Percentiles rank a stretch among this genome's conserved stretches.
phyloP scores from a whole-genome alignment of 30 jellyfish, hydroid and myxozoan genomes.

The Hydractinia symbiolongicarpus region DNA sequence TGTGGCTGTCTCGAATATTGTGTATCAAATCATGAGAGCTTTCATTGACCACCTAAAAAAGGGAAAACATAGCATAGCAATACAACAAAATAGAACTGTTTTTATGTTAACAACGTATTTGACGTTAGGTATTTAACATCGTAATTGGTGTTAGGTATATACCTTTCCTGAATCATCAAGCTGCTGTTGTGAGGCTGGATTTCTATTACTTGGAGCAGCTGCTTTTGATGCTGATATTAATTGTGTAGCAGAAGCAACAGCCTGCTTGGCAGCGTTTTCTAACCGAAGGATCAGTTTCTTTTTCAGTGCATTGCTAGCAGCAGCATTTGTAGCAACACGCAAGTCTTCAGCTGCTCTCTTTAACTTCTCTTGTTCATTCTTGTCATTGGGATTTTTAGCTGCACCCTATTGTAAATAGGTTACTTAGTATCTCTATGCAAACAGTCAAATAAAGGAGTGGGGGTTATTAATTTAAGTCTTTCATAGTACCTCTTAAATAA shows the following conservation, averaged over 20 bases:
- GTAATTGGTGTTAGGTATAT: background rate
- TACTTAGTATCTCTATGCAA: background rate
- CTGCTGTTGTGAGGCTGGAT: conserved; percentile 88
- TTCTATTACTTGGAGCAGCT: conserved; percentile 70
- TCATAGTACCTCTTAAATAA: too few relatives aligned
- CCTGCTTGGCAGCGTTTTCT: conserved; percentile 97
- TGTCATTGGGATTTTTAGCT: conserved; percentile 87
- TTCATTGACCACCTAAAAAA: conserved; percentile 68
- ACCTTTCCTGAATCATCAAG: conserved; percentile 80
- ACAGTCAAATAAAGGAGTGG: background rate
- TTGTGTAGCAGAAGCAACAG: conserved; percentile 95
- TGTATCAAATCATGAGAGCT: conserved; percentile 69
- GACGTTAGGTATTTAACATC: too few relatives aligned
- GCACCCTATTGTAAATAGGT: conserved; percentile 55
- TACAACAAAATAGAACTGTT: background rate
- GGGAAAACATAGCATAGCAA: background rate
- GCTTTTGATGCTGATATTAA: conserved; percentile 92
- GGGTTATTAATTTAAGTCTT: too few relatives aligned
- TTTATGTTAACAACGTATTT: too few relatives aligned
- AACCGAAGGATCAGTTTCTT: conserved; percentile 70
- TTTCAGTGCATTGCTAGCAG: conserved; percentile 91
- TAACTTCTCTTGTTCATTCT: conserved; percentile 83
- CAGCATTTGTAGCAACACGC: conserved; percentile 95
- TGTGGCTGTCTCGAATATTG: conserved; percentile 65
- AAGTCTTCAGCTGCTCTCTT: conserved; percentile 93